Percentiles rank a stretch among this genome's conserved stretches.
These are phyloP conservation scores for Nothoprocta pentlandii DNA, from an alignment of 2,113 vertebrate genomes.

Conservation along the genomic window DNA sequence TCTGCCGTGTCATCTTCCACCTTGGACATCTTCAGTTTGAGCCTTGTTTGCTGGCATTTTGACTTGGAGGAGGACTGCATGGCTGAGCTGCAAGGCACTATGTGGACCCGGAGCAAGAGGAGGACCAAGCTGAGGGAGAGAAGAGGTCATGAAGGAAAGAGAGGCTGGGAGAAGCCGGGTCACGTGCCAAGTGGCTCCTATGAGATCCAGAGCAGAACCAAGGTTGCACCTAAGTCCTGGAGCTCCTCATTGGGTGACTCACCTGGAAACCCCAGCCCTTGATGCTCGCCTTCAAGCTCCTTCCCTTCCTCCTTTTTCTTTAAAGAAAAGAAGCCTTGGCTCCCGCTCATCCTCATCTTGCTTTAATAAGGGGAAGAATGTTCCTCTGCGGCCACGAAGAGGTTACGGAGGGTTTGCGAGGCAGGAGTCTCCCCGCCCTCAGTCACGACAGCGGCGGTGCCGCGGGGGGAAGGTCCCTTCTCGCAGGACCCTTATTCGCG, in stretches of 20 bases:
- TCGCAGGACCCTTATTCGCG: too few species aligned
- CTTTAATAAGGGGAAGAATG: slow-evolving; percentile 77
- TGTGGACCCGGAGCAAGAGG: neutral
- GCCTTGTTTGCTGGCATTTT: neutral
- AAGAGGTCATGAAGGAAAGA: neutral
- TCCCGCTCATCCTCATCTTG: slow-evolving; percentile 67
- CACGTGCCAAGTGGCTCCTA: neutral
- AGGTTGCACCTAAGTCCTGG: neutral
- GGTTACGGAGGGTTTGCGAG: slow-evolving; percentile 71
- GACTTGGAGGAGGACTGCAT: neutral
- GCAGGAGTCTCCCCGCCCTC: slow-evolving; percentile 58
- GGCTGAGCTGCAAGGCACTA: neutral
- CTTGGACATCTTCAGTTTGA: neutral
- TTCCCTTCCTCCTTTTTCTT: neutral
- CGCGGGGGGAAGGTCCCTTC: too few species aligned
- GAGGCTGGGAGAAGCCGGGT: neutral
- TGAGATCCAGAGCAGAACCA: neutral
- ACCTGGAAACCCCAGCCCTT: neutral
- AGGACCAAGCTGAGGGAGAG: neutral
- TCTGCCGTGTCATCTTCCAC: neutral
- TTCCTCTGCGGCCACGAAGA: slow-evolving; percentile 59
- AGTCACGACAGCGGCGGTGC: too few species aligned
- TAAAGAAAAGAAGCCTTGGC: slow-evolving; percentile 65
- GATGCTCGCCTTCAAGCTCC: neutral
- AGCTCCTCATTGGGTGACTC: neutral